A percentile compares a stretch with the other conserved stretches of the same genome.
Evolutionary conservation across 2,797 vertebrate species (phyloP).

Genomic region (Serranus cabrilla): DNA sequence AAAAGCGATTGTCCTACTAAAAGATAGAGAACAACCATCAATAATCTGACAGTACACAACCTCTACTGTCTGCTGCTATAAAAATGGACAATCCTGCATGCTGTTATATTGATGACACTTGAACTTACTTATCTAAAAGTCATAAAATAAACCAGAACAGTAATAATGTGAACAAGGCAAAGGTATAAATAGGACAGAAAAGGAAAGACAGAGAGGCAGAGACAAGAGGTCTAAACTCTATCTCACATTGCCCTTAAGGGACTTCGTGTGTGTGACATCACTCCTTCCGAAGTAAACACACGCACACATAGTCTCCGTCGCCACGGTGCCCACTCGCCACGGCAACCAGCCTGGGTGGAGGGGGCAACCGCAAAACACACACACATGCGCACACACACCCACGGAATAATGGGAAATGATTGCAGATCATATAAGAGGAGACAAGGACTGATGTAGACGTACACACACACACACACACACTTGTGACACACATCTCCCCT

Average conservation of each 20-base stretch:
- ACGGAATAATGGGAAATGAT: conserved; percentile 65
- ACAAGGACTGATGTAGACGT: conserved; percentile 50
- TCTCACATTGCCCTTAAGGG: conserved; percentile 77
- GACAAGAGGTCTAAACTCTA: conserved; percentile 72
- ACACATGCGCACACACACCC: conserved; percentile 11
- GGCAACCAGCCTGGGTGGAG: conserved; percentile 70
- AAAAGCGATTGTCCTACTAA: conserved; percentile 27
- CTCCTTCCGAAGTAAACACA: conserved; percentile 85
- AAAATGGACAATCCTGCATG: background rate
- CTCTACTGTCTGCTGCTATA: conserved; percentile 11
- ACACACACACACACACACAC: conserved; percentile 36
- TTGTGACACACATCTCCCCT: conserved; percentile 29
- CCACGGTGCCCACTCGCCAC: conserved; percentile 77
- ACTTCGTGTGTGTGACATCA: conserved; percentile 84
- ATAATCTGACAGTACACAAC: background rate
- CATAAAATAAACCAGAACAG: background rate
- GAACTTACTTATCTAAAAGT: conserved; percentile 4
- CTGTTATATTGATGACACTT: conserved; percentile 14
- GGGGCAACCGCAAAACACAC: conserved; percentile 77
- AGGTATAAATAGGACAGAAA: conserved; percentile 39
- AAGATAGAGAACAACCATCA: conserved; percentile 14
- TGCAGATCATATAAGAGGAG: conserved; percentile 54
- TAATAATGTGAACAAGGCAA: conserved; percentile 16
- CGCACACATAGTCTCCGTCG: conserved; percentile 77
- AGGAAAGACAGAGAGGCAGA: conserved; percentile 43